These are phyloP conservation scores for Pheosia gnoma DNA, from an alignment of 2,888 invertebrate species.

Conservation along the genomic window DNA sequence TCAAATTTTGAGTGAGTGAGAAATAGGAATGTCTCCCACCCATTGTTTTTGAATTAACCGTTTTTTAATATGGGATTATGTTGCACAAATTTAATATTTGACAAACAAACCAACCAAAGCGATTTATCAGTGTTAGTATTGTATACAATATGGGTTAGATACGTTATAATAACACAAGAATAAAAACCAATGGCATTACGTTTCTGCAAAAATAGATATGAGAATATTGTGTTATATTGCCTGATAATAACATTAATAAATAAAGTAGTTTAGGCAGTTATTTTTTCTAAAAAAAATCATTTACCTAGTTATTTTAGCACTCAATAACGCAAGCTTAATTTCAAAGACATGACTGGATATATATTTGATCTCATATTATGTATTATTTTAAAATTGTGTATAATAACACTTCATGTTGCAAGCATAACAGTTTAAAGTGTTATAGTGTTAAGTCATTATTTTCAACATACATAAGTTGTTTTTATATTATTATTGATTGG, in stretches of 20 bases:
- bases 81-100: slow-evolving; percentile 36
- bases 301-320: slow-evolving; percentile 53
- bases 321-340: slow-evolving; percentile 54
- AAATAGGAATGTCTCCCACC: slow-evolving; percentile 32
- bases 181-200: neutral
- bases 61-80: slow-evolving; percentile 34
- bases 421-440: slow-evolving; percentile 51
- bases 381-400: slow-evolving; percentile 69
- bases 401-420: slow-evolving; percentile 59
- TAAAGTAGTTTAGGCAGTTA: slow-evolving; percentile 41
- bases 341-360: slow-evolving; percentile 64
- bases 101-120: slow-evolving; percentile 56
- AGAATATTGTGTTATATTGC: slow-evolving; percentile 30
- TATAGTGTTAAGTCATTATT: slow-evolving; percentile 43
- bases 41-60: slow-evolving; percentile 28
- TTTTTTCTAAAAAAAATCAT: slow-evolving; percentile 38
- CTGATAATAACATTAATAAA: slow-evolving; percentile 39
- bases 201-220: slow-evolving; percentile 23
- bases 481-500: slow-evolving; percentile 33
- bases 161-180: too few species aligned
- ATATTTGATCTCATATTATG: slow-evolving; percentile 78
- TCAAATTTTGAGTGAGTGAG: slow-evolving; percentile 43
- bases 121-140: slow-evolving; percentile 36
- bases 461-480: slow-evolving; percentile 43
- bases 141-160: neutral